Conservation (phyloP, 2,113 vertebrate genomes). For the Orientallactaga bullata region DNA sequence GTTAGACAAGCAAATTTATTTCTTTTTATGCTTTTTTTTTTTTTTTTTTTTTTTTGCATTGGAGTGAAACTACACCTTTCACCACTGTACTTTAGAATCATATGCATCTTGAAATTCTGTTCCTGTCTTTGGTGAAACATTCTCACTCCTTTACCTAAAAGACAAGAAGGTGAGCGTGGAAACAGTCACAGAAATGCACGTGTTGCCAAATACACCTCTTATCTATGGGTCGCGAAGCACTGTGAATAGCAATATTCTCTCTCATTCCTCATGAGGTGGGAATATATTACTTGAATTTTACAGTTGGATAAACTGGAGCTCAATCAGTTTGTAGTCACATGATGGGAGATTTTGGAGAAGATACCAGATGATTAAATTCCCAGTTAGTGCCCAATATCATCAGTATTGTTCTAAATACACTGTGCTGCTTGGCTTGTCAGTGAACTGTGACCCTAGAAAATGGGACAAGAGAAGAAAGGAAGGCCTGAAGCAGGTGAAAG, state of each 20-base stretch:
- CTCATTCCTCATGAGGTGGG: slow-evolving; percentile 13
- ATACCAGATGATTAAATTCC: slow-evolving; percentile 75
- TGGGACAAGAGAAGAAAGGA: not conserved
- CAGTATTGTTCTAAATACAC: slow-evolving; percentile 78
- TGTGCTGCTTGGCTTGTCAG: slow-evolving; percentile 66
- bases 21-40: too few relatives aligned
- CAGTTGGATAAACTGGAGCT: slow-evolving; percentile 72
- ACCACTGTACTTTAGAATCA: not conserved
- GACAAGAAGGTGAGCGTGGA: not conserved
- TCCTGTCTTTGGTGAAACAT: not conserved
- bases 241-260: not conserved
- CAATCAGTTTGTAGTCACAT: slow-evolving; percentile 72
- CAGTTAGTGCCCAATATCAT: slow-evolving; percentile 70
- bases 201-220: slow-evolving; percentile 29
- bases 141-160: not conserved
- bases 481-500: not conserved
- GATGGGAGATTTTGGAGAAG: slow-evolving; percentile 48
- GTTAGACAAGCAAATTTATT: not conserved
- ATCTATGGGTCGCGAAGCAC: not conserved
- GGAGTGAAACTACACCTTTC: not conserved
- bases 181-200: slow-evolving; percentile 29
- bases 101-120: not conserved
- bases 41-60: not conserved
- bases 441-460: slow-evolving; percentile 55
- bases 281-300: slow-evolving; percentile 72